phyloP scores from a whole-genome alignment of 2,888 invertebrate species.

The Yponomeuta evonymella region DNA sequence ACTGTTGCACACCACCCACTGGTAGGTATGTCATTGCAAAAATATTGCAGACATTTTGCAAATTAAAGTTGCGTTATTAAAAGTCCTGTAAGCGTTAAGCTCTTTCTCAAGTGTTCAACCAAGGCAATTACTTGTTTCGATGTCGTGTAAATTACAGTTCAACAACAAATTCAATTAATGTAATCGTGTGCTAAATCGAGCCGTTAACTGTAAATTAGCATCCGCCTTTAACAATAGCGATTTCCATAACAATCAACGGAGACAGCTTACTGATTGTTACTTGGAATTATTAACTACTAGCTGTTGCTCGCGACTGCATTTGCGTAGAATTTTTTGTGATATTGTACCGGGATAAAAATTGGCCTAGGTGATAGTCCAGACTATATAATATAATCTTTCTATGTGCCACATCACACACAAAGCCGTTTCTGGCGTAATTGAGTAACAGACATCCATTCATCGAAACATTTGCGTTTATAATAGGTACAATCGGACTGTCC shows the following conservation, averaged over 20 bases:
- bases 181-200: constrained; percentile 20
- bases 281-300: constrained; percentile 19
- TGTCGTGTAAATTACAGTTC: constrained; percentile 1
- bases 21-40: too few species aligned
- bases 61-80: neutral
- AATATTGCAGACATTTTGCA: neutral
- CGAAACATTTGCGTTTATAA: too few species aligned
- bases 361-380: too few species aligned
- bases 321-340: too few species aligned
- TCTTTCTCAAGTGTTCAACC: neutral
- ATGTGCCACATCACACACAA: too few species aligned
- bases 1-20: too few species aligned
- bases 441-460: too few species aligned
- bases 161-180: constrained; percentile 15
- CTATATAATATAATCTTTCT: too few species aligned
- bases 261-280: constrained; percentile 44
- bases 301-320: too few species aligned
- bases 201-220: constrained; percentile 52
- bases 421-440: too few species aligned
- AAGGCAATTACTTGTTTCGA: neutral
- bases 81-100: neutral
- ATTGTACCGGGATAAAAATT: too few species aligned
- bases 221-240: constrained; percentile 38
- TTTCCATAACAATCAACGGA: constrained; percentile 48
- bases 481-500: too few species aligned